Evolutionary conservation across 1,140 invertebrate species (phyloP).

Genomic region (Trichonephila clavata): DNA sequence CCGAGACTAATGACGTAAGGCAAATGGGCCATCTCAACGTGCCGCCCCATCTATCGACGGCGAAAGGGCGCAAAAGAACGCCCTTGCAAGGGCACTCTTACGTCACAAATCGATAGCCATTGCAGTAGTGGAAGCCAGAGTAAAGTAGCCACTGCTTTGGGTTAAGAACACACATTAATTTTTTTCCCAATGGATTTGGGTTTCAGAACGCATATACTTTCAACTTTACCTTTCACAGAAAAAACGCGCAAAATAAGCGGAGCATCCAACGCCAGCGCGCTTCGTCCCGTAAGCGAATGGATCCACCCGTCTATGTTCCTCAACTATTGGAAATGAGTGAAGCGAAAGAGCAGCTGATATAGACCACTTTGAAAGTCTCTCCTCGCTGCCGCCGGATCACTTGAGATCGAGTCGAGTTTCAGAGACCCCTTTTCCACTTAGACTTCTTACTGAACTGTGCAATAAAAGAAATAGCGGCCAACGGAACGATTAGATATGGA

Average conservation of each 20-base stretch:
- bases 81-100: constrained; percentile 63
- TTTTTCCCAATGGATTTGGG: neutral
- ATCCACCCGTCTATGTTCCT: neutral
- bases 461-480: neutral
- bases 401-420: constrained; percentile 6
- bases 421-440: neutral
- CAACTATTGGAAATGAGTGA: neutral
- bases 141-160: neutral
- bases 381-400: neutral
- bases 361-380: constrained; percentile 8
- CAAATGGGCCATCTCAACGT: neutral
- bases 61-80: constrained; percentile 28
- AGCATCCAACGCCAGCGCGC: neutral
- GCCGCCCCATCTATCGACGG: too few species aligned
- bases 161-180: neutral
- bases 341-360: neutral
- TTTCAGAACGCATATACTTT: neutral
- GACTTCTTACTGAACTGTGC: neutral
- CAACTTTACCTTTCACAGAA: too few species aligned
- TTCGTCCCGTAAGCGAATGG: constrained; percentile 3
- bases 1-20: neutral
- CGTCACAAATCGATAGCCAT: constrained; percentile 67
- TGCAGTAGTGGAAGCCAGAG: constrained; percentile 42
- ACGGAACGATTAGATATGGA: too few species aligned
- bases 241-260: too few species aligned